Base-by-base conservation (phyloP, 2,797 vertebrate species). In the Silurus aristotelis region DNA sequence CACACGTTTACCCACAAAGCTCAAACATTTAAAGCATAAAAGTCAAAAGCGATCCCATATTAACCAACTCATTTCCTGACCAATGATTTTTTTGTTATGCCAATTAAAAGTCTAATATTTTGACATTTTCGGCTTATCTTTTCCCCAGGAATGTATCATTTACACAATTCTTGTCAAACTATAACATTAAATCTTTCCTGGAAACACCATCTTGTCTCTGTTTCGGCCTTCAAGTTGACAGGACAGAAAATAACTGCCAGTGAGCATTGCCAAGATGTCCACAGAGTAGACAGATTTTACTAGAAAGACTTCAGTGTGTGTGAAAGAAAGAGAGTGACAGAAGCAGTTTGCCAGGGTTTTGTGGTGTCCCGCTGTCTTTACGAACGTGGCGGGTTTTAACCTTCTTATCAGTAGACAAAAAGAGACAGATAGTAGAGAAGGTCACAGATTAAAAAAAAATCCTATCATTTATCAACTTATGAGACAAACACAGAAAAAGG, bases 321-420 rank as follows among this genome's bases (percentile, higher is more conserved):
- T 63, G 70, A 58, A 58, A 17, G 55, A 58, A 14, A n/a, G 56
- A 58, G 67, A 72, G 56, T 72, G 67, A 85, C 77, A 80, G 84
- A 63, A 85, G 58, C 56, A 43, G 55, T 85, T 81, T 64, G 68
- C 56, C 52, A 46, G 84, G 84, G 25, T 75, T 85, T 68, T 84
- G 83, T 78, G 73, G 46, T 55, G 14, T 27, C 25, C 27, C 48
- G 43, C 31, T 81, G 68, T 31, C 20, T 15, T 48, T 58, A 71
- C 56, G 27, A 25, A 72, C 20, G 19, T 73, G 61, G 60, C 66
- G 17, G 78, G 52, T 64, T 84, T 84, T 80, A 79, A 78, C 64
- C 43, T 85, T 81, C 84, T 85, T 85, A 85, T 81, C 84, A 73
- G 58, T 27, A 58, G 27, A 84, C 52, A 19, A 52, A 22, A 76